phyloP scores from a whole-genome alignment of 2,113 vertebrate species.

The Lamprotornis superbus region DNA sequence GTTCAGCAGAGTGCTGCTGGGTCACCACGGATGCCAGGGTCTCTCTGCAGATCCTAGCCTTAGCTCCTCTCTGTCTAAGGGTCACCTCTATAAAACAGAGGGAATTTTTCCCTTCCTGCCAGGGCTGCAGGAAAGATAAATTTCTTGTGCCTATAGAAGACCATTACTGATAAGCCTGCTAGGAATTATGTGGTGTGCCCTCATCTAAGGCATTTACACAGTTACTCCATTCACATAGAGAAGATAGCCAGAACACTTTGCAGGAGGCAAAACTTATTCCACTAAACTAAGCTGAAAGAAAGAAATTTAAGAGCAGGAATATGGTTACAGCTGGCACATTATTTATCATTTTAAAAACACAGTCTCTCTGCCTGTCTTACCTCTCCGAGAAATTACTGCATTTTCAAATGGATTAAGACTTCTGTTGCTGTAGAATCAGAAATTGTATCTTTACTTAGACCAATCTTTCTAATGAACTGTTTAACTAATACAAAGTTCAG shows the following conservation, averaged over 20 bases:
- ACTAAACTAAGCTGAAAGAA: not conserved
- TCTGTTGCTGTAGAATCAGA: not conserved
- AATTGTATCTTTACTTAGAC: not conserved
- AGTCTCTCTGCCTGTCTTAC: not conserved
- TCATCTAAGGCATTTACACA: not conserved
- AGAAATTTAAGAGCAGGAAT: not conserved
- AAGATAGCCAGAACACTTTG: not conserved
- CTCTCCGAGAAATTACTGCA: not conserved
- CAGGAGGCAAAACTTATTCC: not conserved
- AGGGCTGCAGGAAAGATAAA: not conserved
- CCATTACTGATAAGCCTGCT: not conserved
- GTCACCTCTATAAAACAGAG: not conserved
- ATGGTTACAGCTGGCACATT: not conserved
- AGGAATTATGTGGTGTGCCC: not conserved
- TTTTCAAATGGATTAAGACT: not conserved
- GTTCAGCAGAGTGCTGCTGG: not conserved
- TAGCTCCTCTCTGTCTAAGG: not conserved
- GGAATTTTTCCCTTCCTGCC: not conserved
- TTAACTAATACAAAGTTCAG: slow-evolving; percentile 38
- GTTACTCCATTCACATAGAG: not conserved
- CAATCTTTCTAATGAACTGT: slow-evolving; percentile 58
- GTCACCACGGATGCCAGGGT: not conserved
- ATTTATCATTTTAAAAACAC: not conserved
- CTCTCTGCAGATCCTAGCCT: not conserved
- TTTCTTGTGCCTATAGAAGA: not conserved